Evolutionary conservation across 2,113 vertebrate genomes (phyloP).

Genomic region (human): DNA sequence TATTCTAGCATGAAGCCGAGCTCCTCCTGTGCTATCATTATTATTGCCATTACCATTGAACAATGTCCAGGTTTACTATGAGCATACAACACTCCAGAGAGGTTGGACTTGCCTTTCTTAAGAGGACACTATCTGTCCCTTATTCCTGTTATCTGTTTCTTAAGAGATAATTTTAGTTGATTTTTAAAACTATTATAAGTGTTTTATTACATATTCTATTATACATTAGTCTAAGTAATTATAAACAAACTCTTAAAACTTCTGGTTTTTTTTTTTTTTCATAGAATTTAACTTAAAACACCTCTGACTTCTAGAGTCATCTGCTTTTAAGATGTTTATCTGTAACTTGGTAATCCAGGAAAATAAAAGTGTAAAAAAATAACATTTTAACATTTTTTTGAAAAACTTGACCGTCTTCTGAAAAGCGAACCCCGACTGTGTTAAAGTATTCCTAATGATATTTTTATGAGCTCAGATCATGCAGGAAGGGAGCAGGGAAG

Average conservation of each 20-base stretch:
- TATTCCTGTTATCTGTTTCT: not conserved
- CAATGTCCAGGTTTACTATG: not conserved
- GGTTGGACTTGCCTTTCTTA: not conserved
- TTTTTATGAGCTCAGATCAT: not conserved
- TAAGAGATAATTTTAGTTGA: not conserved
- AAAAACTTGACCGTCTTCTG: not conserved
- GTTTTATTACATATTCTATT: not conserved
- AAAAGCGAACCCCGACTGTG: not conserved
- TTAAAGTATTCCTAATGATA: not conserved
- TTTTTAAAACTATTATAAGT: not conserved
- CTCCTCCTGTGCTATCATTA: fast-evolving
- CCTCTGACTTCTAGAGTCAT: not conserved
- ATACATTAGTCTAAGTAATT: not conserved
- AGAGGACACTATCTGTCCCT: not conserved
- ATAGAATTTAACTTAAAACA: not conserved
- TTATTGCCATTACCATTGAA: not conserved
- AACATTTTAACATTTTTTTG: not conserved
- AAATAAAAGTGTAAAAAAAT: not conserved
- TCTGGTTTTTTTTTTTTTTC: not conserved
- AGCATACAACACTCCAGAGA: not conserved
- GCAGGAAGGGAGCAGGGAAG: not conserved
- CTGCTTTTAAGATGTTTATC: not conserved
- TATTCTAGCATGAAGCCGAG: not conserved
- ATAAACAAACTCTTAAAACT: not conserved
- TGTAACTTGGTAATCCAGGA: not conserved